phyloP scores from a whole-genome alignment of 2,113 vertebrate genomes.

The Aegithalos caudatus region DNA sequence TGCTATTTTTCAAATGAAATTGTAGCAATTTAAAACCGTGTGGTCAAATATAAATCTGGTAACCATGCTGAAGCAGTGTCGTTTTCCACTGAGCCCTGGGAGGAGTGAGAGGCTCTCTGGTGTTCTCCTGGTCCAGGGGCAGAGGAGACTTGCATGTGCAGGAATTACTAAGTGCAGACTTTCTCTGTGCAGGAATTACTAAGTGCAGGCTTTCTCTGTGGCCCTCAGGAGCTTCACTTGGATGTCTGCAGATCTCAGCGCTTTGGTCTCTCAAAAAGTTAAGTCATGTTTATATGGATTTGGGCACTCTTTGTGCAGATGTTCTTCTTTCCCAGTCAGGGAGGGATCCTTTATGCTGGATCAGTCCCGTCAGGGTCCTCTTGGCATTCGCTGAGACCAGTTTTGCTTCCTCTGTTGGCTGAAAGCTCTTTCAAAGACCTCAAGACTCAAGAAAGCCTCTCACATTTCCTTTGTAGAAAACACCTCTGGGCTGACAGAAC shows the following conservation, averaged over 20 bases:
- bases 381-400: not conserved
- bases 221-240: not conserved
- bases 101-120: not conserved
- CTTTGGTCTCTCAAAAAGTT: not conserved
- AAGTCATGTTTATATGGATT: not conserved
- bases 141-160: not conserved
- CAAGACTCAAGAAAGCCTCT: not conserved
- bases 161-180: not conserved
- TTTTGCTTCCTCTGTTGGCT: not conserved
- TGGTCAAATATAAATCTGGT: not conserved
- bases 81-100: not conserved
- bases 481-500: not conserved
- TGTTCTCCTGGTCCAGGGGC: accelerated
- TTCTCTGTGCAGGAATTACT: not conserved
- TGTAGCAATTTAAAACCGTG: not conserved
- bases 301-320: not conserved
- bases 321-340: no score
- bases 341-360: not conserved
- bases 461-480: not conserved
- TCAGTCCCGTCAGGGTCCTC: not conserved
- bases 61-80: not conserved
- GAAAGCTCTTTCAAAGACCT: not conserved
- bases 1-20: not conserved
- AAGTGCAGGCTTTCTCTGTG: not conserved
- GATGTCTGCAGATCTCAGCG: not conserved